A percentile compares a stretch with the other conserved stretches of the same genome.
These are phyloP conservation scores for Cranoglanis bouderius DNA, from an alignment of 2,113 vertebrate genomes.

Conservation along the genomic window DNA sequence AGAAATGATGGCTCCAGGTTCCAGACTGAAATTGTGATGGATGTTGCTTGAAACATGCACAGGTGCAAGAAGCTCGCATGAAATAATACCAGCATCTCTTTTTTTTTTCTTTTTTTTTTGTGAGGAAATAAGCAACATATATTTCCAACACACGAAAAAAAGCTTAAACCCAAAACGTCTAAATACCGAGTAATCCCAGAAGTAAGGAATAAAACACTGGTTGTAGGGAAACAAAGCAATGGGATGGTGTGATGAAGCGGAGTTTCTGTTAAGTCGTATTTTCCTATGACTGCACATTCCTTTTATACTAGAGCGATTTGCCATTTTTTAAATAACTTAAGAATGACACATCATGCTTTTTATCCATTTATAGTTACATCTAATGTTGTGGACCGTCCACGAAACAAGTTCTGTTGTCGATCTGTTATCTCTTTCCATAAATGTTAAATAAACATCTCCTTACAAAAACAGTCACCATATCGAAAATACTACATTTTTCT, in stretches of 20 bases:
- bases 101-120: background rate
- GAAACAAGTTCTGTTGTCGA: background rate
- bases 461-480: too few species aligned
- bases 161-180: background rate
- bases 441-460: too few species aligned
- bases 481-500: too few species aligned
- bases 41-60: background rate
- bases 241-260: too few species aligned
- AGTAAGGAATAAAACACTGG: too few species aligned
- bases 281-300: too few species aligned
- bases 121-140: background rate
- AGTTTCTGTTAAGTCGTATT: too few species aligned
- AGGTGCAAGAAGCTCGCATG: background rate
- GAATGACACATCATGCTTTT: background rate
- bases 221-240: too few species aligned
- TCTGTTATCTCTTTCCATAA: too few species aligned
- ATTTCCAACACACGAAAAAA: background rate
- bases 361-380: background rate
- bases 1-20: background rate
- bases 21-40: background rate
- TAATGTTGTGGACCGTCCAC: background rate
- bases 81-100: background rate
- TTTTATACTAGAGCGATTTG: too few species aligned
- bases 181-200: background rate
- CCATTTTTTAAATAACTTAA: background rate